Evolutionary conservation across 2,113 vertebrate species (phyloP).

Genomic region (Sceloporus undulatus): DNA sequence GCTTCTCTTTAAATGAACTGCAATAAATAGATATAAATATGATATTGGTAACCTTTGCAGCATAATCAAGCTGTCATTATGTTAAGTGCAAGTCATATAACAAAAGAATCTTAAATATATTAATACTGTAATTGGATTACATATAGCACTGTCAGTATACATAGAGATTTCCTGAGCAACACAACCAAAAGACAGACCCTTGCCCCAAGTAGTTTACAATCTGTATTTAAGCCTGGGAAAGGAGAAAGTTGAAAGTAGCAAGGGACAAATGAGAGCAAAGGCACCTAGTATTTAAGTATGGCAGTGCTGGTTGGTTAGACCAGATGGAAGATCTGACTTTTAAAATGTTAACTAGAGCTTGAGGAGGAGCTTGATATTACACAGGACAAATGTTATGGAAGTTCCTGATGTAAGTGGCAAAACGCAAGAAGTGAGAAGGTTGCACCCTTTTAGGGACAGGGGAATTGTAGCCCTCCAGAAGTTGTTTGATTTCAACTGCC

Average conservation of each 20-base stretch:
- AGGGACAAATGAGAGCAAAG: not conserved
- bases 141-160: not conserved
- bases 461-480: not conserved
- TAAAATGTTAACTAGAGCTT: not conserved
- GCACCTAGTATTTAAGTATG: not conserved
- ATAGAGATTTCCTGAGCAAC: not conserved
- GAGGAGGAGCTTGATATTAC: not conserved
- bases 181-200: not conserved
- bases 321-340: not conserved
- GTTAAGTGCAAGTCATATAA: not conserved
- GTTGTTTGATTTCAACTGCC: too few species aligned
- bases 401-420: not conserved
- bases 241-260: not conserved
- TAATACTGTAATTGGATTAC: not conserved
- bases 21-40: conserved; percentile 45
- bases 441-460: not conserved
- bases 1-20: conserved; percentile 83
- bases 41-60: not conserved
- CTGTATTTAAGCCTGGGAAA: not conserved
- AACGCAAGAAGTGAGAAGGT: not conserved
- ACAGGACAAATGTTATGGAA: not conserved
- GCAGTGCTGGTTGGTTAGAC: not conserved
- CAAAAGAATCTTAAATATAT: too few species aligned
- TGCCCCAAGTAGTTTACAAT: not conserved
- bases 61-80: not conserved